Evolutionary conservation across 2,888 invertebrate genomes (phyloP), one percentile per base, ranked within the genome.

Genomic region (Parascotia fuliginaria): DNA sequence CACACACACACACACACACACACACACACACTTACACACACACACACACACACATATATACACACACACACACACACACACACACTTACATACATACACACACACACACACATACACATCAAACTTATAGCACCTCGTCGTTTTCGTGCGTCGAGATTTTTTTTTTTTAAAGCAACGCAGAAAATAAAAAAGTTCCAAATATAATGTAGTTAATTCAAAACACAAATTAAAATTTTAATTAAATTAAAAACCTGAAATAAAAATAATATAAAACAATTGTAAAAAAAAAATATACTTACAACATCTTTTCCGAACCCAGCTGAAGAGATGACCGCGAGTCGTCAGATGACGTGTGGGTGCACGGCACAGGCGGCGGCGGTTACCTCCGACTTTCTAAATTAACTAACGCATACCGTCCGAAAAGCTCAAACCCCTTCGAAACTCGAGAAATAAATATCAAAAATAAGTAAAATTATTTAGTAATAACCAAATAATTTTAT

Each of bases 381-480:
- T 9, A 15, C 16, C 15, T 15, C 33, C 15, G 28, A 9, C 16
- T 12, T 9, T 4, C 16, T n/a, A 16, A 16, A 16, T 1, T 7
- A 24, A 24, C 24, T 24, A 24, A 24, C 5, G 19, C 24, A 6
- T 24, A 24, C 24, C 3, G 3, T 7, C 4, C 24, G 12, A 16
- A 3, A 2, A 0, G 12, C 16, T 11, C 28, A 42, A 16, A 15
- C 9, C 11, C 7, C 34, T 12, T 12, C 32, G 34, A 19, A n/a
- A 15, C 22, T 36, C 29, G 27, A 15, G 27, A 31, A 31, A 1
- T 22, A 13, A 34, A 28, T 40, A 40, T 47, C 29, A 41, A 41
- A 46, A 47, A 36, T 47, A 47, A 47, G 41, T 34, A 29, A 31
- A 47, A 47, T 36, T 41, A 32, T 13, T 39, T 40, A 33, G 9